Evolutionary conservation across 2,888 invertebrate species (phyloP).

Genomic region (Spisula subtruncata): DNA sequence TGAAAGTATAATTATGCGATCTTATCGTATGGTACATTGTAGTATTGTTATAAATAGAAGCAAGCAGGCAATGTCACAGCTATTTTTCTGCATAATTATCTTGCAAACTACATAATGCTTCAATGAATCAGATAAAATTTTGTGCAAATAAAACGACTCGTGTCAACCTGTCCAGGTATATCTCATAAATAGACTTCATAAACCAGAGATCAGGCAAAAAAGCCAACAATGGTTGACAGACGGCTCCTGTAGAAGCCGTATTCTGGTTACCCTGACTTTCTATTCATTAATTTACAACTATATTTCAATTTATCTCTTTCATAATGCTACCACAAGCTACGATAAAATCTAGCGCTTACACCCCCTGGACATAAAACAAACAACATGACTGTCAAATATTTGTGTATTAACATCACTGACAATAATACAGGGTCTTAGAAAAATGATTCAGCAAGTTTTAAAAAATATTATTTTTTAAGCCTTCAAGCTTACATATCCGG

Average conservation of each 20-base stretch:
- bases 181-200: not conserved
- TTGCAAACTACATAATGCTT: conserved; percentile 2
- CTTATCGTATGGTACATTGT: not conserved
- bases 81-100: not conserved
- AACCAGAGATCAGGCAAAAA: not conserved
- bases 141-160: not conserved
- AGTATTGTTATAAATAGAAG: conserved; percentile 1
- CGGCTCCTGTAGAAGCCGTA: not conserved
- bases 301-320: conserved; percentile 48
- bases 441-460: conserved; percentile 34
- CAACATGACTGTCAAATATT: conserved; percentile 42
- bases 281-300: conserved; percentile 13
- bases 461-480: not conserved
- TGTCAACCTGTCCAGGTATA: not conserved
- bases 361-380: conserved; percentile 45
- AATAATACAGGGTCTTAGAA: conserved; percentile 31
- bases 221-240: not conserved
- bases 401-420: conserved; percentile 17
- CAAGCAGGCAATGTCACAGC: not conserved
- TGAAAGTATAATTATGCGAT: conserved; percentile 1
- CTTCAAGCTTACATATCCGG: not conserved
- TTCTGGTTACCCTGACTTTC: not conserved
- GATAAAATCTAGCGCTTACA: conserved; percentile 32
- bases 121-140: not conserved
- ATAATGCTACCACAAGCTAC: conserved; percentile 20